Evolutionary conservation across 2,888 invertebrate genomes (phyloP).

Genomic region (Hypercompe scribonia): DNA sequence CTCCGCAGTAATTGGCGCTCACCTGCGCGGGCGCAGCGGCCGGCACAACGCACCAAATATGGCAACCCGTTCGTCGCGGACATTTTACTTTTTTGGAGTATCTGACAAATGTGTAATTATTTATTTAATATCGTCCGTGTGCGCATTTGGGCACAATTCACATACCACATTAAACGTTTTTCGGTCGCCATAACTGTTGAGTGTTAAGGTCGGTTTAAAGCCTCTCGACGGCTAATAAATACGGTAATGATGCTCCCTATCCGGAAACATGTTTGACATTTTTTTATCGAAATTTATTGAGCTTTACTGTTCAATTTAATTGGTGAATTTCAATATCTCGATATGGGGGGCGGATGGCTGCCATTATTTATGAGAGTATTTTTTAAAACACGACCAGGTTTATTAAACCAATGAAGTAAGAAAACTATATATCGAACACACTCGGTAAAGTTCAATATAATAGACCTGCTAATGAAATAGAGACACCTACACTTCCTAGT

Average conservation of each 20-base stretch:
- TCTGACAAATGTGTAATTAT: constrained; percentile 87
- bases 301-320: constrained; percentile 64
- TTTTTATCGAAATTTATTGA: constrained; percentile 63
- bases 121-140: constrained; percentile 82
- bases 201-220: constrained; percentile 64
- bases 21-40: constrained; percentile 72
- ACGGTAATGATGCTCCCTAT: constrained; percentile 55
- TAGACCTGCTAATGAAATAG: too few species aligned
- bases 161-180: constrained; percentile 74
- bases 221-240: constrained; percentile 57
- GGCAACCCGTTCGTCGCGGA: constrained; percentile 71
- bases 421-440: neutral
- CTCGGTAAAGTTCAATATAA: neutral
- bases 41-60: constrained; percentile 75
- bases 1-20: constrained; percentile 80
- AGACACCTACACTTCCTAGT: too few species aligned
- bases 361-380: constrained; percentile 9
- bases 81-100: constrained; percentile 82
- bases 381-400: neutral
- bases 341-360: constrained; percentile 43
- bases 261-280: constrained; percentile 48
- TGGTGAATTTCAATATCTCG: constrained; percentile 58
- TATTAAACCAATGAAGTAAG: neutral
- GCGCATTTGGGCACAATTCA: constrained; percentile 82
- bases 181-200: constrained; percentile 64